Base-by-base conservation (phyloP, 2,888 invertebrate species). In the Dasysyrphus albostriatus region DNA sequence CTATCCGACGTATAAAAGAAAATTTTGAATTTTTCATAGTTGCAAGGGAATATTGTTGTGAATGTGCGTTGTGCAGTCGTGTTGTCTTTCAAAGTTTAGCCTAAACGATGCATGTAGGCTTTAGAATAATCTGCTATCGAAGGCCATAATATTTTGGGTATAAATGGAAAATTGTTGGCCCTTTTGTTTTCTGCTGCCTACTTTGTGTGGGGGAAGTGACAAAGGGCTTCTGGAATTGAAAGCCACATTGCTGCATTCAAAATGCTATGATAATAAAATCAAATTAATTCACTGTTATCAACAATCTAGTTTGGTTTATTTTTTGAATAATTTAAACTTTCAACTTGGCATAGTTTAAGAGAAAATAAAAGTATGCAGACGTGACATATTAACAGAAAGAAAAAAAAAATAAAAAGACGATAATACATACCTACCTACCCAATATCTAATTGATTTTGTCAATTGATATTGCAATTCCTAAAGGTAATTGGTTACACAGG, bases 161-260 rank as follows among this genome's bases (percentile, higher is more conserved):
- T 42, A 47, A 67, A 67, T 67, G 67, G 6, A 8, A 29, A 16
- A 34, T 34, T 19, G 37, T 67, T 3, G 19, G 51, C 67, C 51
- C 67, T 67, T 67, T 51, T 51, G 29, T 44, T 42, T 42, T 39
- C 8, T 63, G 10, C 19, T 19, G 16, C 3, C 12, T 42, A 29
- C 61, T 61, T 39, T 29, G 14, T 61, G 61, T 42, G 39, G 8
- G 34, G n/a, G 32, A 37, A 32, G 10, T 47, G 65, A 65, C 32
- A 65, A 47, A 49, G 34, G 65, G 65, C 65, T 65, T 65, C 65
- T 49, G 32, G 65, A 47, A 47, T 65, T 47, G 47, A 34, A 34
- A 34, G 42, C 19, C 24, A 61, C 61, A 42, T 61, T 24, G 42
- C 61, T 42, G 61, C 61, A 42, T 29, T 61, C 14, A 24, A 54